A percentile compares a stretch with the other conserved stretches of the same genome.
phyloP scores from a whole-genome alignment of 2,113 vertebrate genomes.

The Nothoprocta perdicaria region DNA sequence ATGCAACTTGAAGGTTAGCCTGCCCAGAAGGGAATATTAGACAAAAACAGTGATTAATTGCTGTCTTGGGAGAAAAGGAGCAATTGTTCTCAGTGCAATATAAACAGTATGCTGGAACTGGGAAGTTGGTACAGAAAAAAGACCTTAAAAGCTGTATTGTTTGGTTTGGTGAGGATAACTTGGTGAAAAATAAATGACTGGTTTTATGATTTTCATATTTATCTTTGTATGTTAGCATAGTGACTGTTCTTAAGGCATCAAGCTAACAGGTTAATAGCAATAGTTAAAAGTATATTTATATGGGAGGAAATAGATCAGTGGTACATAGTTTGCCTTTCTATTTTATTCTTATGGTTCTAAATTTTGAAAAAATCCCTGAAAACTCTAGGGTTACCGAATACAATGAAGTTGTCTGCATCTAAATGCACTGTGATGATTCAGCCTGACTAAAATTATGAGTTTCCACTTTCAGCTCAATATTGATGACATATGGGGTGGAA shows the following conservation, averaged over 20 bases:
- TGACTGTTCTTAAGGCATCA: background rate
- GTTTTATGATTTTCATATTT: background rate
- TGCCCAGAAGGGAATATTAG: background rate
- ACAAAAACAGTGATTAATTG: background rate
- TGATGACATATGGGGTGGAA: background rate
- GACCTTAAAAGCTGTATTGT: fast-evolving
- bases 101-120: fast-evolving
- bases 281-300: background rate
- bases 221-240: background rate
- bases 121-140: background rate
- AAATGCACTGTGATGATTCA: background rate
- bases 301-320: background rate
- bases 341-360: background rate
- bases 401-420: background rate
- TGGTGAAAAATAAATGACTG: background rate
- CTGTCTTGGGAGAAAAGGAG: background rate
- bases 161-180: background rate
- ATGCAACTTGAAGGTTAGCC: background rate
- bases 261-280: background rate
- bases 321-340: background rate
- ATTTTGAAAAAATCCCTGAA: background rate
- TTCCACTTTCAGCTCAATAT: background rate
- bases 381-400: background rate
- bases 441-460: background rate
- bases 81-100: fast-evolving